A percentile compares a stretch with the other conserved stretches of the same genome.
phyloP scores from a whole-genome alignment of 2,113 vertebrate species.

The Oreotrochilus melanogaster region DNA sequence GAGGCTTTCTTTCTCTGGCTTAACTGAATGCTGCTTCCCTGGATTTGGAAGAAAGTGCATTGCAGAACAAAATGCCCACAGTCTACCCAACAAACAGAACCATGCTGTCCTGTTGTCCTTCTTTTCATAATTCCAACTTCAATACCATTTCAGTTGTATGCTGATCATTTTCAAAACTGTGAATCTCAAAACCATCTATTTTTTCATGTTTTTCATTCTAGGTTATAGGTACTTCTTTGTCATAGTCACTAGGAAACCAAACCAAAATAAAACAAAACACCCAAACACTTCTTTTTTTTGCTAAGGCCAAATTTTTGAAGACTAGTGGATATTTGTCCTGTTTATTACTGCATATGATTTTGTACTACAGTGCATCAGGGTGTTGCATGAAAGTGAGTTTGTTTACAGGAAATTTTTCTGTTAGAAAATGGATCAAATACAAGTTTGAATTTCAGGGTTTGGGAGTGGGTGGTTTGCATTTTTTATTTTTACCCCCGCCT shows the following conservation, averaged over 20 bases:
- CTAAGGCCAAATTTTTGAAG: neutral
- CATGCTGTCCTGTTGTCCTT: neutral
- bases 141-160: neutral
- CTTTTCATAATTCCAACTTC: neutral
- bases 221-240: neutral
- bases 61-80: neutral
- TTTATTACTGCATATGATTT: neutral
- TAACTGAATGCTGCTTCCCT: neutral
- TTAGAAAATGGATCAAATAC: neutral
- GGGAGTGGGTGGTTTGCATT: neutral
- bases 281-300: fast-evolving
- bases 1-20: neutral
- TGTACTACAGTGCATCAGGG: neutral
- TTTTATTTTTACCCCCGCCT: neutral
- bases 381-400: neutral
- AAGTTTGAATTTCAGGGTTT: neutral
- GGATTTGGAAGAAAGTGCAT: neutral
- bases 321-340: neutral
- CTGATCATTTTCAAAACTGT: fast-evolving
- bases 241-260: neutral
- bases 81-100: neutral
- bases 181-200: neutral
- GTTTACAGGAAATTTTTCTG: neutral
- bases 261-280: neutral
- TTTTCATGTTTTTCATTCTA: neutral